Percentiles rank a stretch among this genome's conserved stretches.
Conservation (phyloP, 1,140 invertebrate genomes). For the Halyomorpha halys region DNA sequence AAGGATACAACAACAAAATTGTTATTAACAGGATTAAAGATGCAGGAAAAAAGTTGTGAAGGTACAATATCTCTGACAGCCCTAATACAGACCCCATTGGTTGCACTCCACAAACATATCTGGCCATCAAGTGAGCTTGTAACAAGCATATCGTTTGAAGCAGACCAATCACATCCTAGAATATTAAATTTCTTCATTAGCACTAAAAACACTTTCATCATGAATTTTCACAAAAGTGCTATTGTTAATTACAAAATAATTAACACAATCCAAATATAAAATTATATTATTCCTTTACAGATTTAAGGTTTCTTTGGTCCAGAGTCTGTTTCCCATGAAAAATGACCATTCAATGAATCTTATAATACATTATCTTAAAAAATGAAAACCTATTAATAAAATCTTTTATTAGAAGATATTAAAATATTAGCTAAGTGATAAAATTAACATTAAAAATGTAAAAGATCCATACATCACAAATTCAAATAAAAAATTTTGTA, state of each 20-base stretch:
- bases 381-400: too few species aligned
- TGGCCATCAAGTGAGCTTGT: constrained; percentile 65
- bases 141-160: constrained; percentile 73
- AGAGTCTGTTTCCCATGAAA: too few species aligned
- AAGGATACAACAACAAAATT: constrained; percentile 76
- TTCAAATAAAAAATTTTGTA: too few species aligned
- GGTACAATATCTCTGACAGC: constrained; percentile 50
- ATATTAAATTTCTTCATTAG: neutral
- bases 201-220: too few species aligned
- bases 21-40: constrained; percentile 78
- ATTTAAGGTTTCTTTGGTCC: neutral
- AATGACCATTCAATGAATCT: too few species aligned
- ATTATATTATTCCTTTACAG: neutral
- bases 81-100: constrained; percentile 48
- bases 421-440: too few species aligned
- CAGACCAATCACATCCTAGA: constrained; percentile 66
- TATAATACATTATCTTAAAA: too few species aligned
- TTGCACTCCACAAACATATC: constrained; percentile 62
- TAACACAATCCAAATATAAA: neutral
- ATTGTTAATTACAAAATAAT: neutral
- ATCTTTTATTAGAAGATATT: too few species aligned
- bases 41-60: constrained; percentile 58
- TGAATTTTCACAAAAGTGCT: too few species aligned
- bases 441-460: too few species aligned
- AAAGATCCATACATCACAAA: too few species aligned